phyloP scores from a whole-genome alignment of 35 echinoderm and acorn worm genomes.

The Patiria miniata region DNA sequence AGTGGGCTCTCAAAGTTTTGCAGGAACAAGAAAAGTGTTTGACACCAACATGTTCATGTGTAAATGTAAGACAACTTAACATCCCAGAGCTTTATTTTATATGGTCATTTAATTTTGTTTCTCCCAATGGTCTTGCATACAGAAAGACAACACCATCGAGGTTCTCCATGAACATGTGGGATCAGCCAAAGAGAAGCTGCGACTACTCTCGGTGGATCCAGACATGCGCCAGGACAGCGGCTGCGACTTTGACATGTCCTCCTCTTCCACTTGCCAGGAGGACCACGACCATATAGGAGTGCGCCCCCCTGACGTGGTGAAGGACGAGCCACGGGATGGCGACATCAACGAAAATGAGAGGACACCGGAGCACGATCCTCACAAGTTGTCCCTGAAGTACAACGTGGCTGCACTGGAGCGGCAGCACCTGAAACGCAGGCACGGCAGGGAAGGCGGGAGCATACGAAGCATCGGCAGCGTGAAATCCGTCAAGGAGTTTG shows the following conservation, averaged over 20 bases:
- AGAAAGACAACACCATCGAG: conserved; percentile 92
- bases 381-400: neutral
- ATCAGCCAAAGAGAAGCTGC: conserved; percentile 81
- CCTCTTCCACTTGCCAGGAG: conserved; percentile 78
- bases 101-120: no score
- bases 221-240: conserved; percentile 90
- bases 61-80: no score
- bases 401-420: conserved; percentile 10
- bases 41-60: no score
- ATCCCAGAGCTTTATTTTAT: no score
- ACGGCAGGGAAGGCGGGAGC: conserved; percentile 52
- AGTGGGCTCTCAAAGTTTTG: no score
- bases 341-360: neutral
- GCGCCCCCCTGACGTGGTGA: neutral
- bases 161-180: conserved; percentile 80
- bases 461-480: conserved; percentile 66
- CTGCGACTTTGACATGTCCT: conserved; percentile 89
- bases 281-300: conserved; percentile 35
- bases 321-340: neutral
- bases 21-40: no score
- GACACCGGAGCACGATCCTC: neutral
- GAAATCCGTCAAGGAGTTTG: conserved; percentile 59
- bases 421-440: conserved; percentile 54
- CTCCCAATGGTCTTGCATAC: conserved; percentile 9
- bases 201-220: conserved; percentile 57